phyloP scores from a whole-genome alignment of 1,140 invertebrate genomes.

The Bactericera cockerelli region DNA sequence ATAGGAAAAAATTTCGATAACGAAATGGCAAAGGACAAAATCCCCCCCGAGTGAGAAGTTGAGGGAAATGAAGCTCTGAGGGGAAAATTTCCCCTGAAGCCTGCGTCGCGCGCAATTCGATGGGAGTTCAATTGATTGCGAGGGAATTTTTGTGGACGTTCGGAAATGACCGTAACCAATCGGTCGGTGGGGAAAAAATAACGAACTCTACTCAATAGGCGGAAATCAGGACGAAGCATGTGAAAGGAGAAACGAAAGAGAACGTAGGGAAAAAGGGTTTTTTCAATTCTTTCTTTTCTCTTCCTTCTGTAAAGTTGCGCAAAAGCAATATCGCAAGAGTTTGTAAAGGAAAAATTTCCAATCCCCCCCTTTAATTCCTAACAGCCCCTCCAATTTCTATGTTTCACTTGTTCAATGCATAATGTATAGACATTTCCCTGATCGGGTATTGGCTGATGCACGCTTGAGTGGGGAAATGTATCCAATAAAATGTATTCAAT shows the following conservation, averaged over 20 bases:
- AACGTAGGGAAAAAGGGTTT: not conserved
- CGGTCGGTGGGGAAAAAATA: constrained; percentile 5
- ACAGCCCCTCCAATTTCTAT: too few relatives aligned
- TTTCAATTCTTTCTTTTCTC: not conserved
- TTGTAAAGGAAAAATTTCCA: too few relatives aligned
- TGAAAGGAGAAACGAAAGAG: not conserved
- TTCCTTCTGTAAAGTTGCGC: not conserved
- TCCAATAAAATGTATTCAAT: too few relatives aligned
- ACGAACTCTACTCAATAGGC: constrained; percentile 5
- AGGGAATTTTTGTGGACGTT: not conserved
- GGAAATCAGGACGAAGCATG: not conserved
- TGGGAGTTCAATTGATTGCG: constrained; percentile 4
- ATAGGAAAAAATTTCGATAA: not conserved
- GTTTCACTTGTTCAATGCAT: too few relatives aligned
- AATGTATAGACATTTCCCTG: too few relatives aligned
- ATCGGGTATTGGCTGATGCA: too few relatives aligned
- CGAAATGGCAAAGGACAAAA: constrained; percentile 1
- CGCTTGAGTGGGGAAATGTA: too few relatives aligned
- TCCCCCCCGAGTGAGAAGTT: not conserved
- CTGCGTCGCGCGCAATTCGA: not conserved
- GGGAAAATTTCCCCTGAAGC: too few relatives aligned
- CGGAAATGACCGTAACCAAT: constrained; percentile 6
- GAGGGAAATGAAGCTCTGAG: not conserved
- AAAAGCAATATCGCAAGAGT: not conserved
- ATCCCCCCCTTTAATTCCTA: too few relatives aligned